These are phyloP conservation scores for Poeciliopsis presidionis DNA, from an alignment of 2,797 vertebrate species.

Conservation along the genomic window DNA sequence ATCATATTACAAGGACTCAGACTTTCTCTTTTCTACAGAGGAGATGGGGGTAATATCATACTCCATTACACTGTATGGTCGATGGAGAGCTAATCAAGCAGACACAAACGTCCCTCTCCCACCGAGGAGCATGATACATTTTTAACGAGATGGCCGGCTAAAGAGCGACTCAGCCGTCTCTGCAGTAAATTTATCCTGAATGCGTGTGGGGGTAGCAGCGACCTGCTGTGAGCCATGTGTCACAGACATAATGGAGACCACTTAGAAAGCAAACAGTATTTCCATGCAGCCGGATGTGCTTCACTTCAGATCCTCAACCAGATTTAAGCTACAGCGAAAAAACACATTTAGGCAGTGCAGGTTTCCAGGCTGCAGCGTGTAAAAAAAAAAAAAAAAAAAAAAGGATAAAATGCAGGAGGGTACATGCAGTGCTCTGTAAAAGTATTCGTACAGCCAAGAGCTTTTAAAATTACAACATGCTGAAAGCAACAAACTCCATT, in stretches of 20 bases:
- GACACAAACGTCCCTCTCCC: conserved; percentile 63
- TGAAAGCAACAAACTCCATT: not conserved
- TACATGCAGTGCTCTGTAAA: not conserved
- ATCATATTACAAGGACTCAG: conserved; percentile 18
- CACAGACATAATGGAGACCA: conserved; percentile 39
- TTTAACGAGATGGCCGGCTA: conserved; percentile 69
- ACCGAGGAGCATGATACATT: conserved; percentile 66
- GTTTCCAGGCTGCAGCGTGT: not conserved
- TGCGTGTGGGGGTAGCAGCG: conserved; percentile 45
- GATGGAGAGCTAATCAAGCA: conserved; percentile 68
- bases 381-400: not conserved
- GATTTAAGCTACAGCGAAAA: not conserved
- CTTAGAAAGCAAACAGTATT: conserved; percentile 31
- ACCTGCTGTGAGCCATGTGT: conserved; percentile 66
- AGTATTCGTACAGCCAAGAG: not conserved
- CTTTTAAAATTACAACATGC: not conserved
- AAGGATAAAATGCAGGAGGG: not conserved
- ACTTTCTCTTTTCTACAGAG: conserved; percentile 33
- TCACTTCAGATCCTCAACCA: not conserved
- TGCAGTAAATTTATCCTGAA: conserved; percentile 62
- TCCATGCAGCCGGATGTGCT: not conserved
- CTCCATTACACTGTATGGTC: conserved; percentile 58
- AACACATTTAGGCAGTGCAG: not conserved
- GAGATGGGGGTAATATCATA: conserved; percentile 39
- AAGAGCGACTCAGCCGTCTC: conserved; percentile 48